phyloP scores from a whole-genome alignment of 1,140 invertebrate genomes.

The Drosophila parabipectinata region DNA sequence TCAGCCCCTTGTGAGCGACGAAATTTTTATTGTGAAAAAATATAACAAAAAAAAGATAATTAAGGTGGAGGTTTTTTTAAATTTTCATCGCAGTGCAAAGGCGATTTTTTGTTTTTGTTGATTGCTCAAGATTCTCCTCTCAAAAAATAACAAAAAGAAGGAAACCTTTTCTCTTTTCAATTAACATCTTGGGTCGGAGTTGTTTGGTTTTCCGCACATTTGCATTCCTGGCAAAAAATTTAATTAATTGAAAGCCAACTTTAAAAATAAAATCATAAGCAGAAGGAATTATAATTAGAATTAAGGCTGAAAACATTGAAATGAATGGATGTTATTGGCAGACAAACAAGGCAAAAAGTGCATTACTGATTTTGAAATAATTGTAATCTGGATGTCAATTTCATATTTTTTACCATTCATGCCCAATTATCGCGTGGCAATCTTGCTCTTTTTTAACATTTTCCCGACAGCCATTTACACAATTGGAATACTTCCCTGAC shows the following conservation, averaged over 20 bases:
- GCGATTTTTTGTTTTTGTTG: conserved; percentile 13
- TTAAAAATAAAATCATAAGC: not conserved
- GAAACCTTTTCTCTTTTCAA: conserved; percentile 5
- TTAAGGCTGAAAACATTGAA: not conserved
- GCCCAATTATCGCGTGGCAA: conserved; percentile 37
- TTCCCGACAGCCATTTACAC: conserved; percentile 37
- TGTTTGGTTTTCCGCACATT: not conserved
- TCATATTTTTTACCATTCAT: conserved; percentile 14
- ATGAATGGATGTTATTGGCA: too few relatives aligned
- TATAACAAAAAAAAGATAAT: not conserved
- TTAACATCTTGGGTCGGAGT: not conserved
- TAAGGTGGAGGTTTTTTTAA: not conserved
- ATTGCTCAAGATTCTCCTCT: conserved; percentile 2
- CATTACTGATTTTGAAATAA: too few relatives aligned
- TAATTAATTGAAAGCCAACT: not conserved
- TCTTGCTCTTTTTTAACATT: conserved; percentile 15
- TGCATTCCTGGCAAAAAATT: not conserved
- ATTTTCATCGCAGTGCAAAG: not conserved
- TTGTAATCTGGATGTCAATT: too few relatives aligned
- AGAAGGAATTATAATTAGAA: not conserved
- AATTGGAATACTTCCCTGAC: conserved; percentile 49
- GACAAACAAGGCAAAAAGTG: too few relatives aligned
- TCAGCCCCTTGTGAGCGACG: not conserved
- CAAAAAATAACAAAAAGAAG: not conserved
- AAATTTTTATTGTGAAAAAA: conserved; percentile 29